Evolutionary conservation across 2,888 invertebrate species (phyloP).

Genomic region (Melanargia galathea): DNA sequence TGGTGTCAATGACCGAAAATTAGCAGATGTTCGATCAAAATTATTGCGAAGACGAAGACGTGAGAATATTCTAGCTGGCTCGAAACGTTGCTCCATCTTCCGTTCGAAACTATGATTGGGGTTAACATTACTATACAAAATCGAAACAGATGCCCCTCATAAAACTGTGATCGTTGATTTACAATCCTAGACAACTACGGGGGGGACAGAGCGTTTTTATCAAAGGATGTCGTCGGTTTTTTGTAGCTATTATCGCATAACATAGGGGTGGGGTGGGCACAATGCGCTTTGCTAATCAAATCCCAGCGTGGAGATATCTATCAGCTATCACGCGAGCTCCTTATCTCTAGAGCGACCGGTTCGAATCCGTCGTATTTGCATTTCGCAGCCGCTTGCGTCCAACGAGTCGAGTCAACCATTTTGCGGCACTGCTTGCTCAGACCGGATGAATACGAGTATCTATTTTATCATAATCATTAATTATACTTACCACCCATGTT

Average conservation of each 20-base stretch:
- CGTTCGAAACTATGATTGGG: conserved; percentile 26
- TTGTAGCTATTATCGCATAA: conserved; percentile 32
- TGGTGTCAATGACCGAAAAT: conserved; percentile 18
- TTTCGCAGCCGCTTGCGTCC: conserved; percentile 52
- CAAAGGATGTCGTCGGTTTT: conserved; percentile 35
- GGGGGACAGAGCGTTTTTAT: conserved; percentile 36
- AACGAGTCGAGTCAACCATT: conserved; percentile 42
- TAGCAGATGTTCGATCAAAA: conserved; percentile 16
- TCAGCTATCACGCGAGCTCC: conserved; percentile 43
- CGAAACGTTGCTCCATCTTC: conserved; percentile 13
- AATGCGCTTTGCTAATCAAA: conserved; percentile 36
- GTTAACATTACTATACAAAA: conserved; percentile 31
- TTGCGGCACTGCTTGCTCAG: conserved; percentile 10
- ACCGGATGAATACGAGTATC: conserved; percentile 21
- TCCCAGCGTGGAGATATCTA: conserved; percentile 41
- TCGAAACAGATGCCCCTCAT: conserved; percentile 39
- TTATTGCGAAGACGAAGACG: conserved; percentile 18
- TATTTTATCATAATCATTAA: neutral
- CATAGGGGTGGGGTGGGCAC: conserved; percentile 37
- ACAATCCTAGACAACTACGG: conserved; percentile 31
- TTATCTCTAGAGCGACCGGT: conserved; percentile 56
- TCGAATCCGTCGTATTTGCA: conserved; percentile 58
- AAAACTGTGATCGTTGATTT: conserved; percentile 36
- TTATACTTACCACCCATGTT: neutral
- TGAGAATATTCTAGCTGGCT: conserved; percentile 8